These are phyloP conservation scores for Salpingus planirostris DNA, from an alignment of 2,888 invertebrate species.

Conservation along the genomic window DNA sequence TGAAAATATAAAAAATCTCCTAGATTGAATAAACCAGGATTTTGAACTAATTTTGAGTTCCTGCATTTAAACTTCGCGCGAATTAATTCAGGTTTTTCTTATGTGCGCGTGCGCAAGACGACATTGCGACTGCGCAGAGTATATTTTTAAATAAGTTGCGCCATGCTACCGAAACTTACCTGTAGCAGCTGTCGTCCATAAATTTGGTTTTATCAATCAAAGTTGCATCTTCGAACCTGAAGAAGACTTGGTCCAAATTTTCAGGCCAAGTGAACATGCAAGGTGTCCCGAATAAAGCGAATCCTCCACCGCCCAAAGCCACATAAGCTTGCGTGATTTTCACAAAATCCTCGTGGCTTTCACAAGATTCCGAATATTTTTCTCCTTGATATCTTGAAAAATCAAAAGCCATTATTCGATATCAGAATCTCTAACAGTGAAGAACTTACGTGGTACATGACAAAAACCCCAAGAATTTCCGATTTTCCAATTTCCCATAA, in stretches of 20 bases:
- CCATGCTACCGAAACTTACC: too few relatives aligned
- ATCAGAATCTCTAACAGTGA: background rate
- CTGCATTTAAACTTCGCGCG: too few relatives aligned
- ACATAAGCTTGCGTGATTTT: slow-evolving; percentile 69
- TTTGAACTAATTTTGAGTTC: too few relatives aligned
- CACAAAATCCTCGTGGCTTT: slow-evolving; percentile 60
- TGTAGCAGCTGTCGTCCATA: slow-evolving; percentile 89
- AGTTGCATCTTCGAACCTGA: slow-evolving; percentile 49
- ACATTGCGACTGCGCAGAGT: slow-evolving; percentile 8
- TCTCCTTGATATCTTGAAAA: slow-evolving; percentile 22
- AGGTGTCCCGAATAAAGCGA: slow-evolving; percentile 85
- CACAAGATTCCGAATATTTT: slow-evolving; percentile 41
- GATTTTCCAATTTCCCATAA: slow-evolving; percentile 52
- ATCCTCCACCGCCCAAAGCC: slow-evolving; percentile 86
- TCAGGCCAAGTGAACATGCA: slow-evolving; percentile 88
- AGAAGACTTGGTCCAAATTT: slow-evolving; percentile 55
- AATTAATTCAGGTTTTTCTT: too few relatives aligned
- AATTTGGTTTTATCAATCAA: slow-evolving; percentile 62
- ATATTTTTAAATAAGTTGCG: background rate
- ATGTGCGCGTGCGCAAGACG: too few relatives aligned
- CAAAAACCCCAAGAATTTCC: slow-evolving; percentile 81
- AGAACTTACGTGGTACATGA: slow-evolving; percentile 67
- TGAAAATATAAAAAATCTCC: too few relatives aligned
- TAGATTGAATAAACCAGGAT: too few relatives aligned
- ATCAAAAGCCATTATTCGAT: slow-evolving; percentile 2